phyloP scores from a whole-genome alignment of 1,140 invertebrate species.

The Gonioctena quinquepunctata region DNA sequence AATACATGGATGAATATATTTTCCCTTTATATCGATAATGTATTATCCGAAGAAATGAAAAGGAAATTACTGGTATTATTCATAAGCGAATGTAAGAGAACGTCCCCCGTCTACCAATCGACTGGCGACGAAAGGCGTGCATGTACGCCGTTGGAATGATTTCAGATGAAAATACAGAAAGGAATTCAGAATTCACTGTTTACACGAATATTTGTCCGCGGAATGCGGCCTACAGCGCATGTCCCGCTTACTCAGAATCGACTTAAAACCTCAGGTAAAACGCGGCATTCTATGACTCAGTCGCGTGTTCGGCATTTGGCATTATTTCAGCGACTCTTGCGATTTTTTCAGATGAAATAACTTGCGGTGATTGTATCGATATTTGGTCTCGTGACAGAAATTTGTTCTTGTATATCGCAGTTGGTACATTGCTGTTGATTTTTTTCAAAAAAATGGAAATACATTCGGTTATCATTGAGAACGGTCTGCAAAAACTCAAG shows the following conservation, averaged over 20 bases:
- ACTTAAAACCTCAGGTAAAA: constrained; percentile 12
- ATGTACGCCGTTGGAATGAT: constrained; percentile 5
- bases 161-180: constrained; percentile 14
- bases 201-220: constrained; percentile 19
- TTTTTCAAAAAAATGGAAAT: constrained; percentile 6
- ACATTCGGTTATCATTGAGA: neutral
- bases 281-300: constrained; percentile 24
- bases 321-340: neutral
- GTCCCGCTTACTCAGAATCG: neutral
- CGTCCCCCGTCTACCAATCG: no score
- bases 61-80: no score
- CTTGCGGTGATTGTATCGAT: neutral
- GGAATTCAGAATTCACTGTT: constrained; percentile 18
- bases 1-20: no score
- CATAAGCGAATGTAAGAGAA: no score
- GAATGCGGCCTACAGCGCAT: constrained; percentile 8
- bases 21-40: no score
- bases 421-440: neutral
- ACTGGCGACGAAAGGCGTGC: neutral
- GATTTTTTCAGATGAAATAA: neutral
- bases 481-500: neutral
- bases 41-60: no score
- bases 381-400: neutral
- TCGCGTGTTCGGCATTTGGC: constrained; percentile 6
- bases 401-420: no score